phyloP scores from a whole-genome alignment of 2,888 invertebrate genomes.

The Ophraella communa region DNA sequence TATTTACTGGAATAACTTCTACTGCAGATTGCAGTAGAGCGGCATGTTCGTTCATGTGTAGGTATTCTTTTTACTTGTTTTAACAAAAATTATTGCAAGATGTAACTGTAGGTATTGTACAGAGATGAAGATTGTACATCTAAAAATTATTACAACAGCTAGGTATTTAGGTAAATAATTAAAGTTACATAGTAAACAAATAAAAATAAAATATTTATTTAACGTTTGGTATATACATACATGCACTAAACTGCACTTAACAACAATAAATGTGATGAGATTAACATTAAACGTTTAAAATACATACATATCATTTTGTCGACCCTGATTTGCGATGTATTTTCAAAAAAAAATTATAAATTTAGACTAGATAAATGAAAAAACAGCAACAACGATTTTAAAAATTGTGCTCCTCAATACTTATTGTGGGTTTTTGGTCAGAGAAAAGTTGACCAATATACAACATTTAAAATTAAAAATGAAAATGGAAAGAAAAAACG shows the following conservation, averaged over 20 bases:
- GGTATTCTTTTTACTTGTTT: too few species aligned
- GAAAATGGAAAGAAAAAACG: constrained; percentile 90
- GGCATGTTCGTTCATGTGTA: too few species aligned
- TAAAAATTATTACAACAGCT: too few species aligned
- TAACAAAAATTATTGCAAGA: too few species aligned
- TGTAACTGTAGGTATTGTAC: too few species aligned
- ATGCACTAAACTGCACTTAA: background rate
- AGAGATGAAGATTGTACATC: too few species aligned
- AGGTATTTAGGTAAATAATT: too few species aligned
- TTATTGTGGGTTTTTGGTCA: constrained; percentile 29
- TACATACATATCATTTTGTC: constrained; percentile 4
- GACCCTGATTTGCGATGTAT: background rate
- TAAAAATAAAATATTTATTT: constrained; percentile 1
- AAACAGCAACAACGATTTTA: constrained; percentile 4
- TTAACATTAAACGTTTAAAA: constrained; percentile 3
- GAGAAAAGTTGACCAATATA: constrained; percentile 88
- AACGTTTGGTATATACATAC: background rate
- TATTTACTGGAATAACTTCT: too few species aligned
- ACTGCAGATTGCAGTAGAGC: too few species aligned
- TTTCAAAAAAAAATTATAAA: background rate
- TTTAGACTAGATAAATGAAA: background rate
- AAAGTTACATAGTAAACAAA: background rate
- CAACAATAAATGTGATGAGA: constrained; percentile 1
- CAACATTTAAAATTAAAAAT: constrained; percentile 87
- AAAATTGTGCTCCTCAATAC: constrained; percentile 21